Base-by-base conservation (phyloP, 1,140 invertebrate genomes). In the Eupeodes corollae region DNA sequence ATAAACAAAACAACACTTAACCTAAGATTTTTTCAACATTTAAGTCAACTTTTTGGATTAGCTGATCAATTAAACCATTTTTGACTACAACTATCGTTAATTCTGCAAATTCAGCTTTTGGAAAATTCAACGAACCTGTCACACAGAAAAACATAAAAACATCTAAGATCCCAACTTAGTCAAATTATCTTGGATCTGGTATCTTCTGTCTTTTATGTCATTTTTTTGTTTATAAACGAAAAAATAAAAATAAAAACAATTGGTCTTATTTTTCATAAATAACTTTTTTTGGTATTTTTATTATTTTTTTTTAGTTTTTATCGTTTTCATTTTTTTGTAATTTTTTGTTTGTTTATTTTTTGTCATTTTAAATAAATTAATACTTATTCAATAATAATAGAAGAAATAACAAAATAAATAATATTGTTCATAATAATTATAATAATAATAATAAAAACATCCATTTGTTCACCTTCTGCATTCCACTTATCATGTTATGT, bases 231-330 rank as follows among this genome's bases (percentile, higher is more conserved):
- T 8, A 26, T 5, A 26, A 26, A 18, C 16, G 18, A 41, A 13
- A 41, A 41, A 41, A 41, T 6, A 41, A 41, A 41, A 14, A 16
- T 5, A 26, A 26, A 26, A 26, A 26, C 21, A 26, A 26, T 52
- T 53, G 48, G 50, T 59, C 60, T 62, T 60, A 58, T 58, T 47
- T 47, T 56, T 58, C 56, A 58, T 58, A 58, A 58, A 58, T 58
- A 58, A 58, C 54, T 51, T 51, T 56, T 37, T 41, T 26, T 47
- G 15, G 6, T 6, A 10, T 19, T 41, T 15, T 15, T 6, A 9
- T 41, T 49, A 49, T 42, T 53, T 54, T 48, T 53, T 53, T 12
- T 44, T 46, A 34, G 41, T 46, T 47, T n/a, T 42, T 42, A 30
- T 42, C 31, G 53, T 37, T 15, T n/a, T 37, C 35, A 37, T 37